A percentile compares a stretch with the other conserved stretches of the same genome.
Conservation (phyloP, 2,888 invertebrate genomes). For the Adelognathus sp. region DNA sequence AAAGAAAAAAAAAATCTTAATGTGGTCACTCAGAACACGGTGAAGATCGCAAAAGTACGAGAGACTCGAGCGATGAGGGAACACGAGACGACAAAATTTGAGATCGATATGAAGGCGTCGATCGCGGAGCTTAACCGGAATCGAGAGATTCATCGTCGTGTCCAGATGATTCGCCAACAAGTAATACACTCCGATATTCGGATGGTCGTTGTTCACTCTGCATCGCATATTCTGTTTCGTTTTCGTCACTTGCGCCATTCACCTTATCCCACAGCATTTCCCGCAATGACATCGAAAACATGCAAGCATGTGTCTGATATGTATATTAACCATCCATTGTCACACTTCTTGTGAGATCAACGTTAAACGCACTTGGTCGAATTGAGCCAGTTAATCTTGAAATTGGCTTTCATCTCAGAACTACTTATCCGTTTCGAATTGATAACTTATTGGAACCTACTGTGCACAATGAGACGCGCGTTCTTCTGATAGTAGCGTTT, state of each 20-base stretch:
- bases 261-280: too few relatives aligned
- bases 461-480: too few relatives aligned
- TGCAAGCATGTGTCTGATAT: too few relatives aligned
- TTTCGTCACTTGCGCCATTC: not conserved
- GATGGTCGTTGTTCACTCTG: not conserved
- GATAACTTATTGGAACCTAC: too few relatives aligned
- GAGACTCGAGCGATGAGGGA: conserved; percentile 86
- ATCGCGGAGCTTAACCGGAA: conserved; percentile 92
- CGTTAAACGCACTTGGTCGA: too few relatives aligned
- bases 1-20: conserved; percentile 31
- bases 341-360: too few relatives aligned
- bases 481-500: too few relatives aligned
- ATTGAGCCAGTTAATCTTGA: too few relatives aligned
- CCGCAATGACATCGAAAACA: too few relatives aligned
- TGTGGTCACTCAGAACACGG: conserved; percentile 82
- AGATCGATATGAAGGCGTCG: conserved; percentile 87
- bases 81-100: conserved; percentile 84
- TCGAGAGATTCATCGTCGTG: conserved; percentile 92
- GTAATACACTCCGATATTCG: conserved; percentile 83
- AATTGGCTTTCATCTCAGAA: too few relatives aligned
- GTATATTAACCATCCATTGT: too few relatives aligned
- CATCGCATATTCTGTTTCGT: conserved; percentile 34
- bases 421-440: too few relatives aligned
- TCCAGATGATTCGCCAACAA: conserved; percentile 92
- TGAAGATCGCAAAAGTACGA: conserved; percentile 86